Base-by-base conservation (phyloP, 2,888 invertebrate species). In the Pristionchus maxplancki region DNA sequence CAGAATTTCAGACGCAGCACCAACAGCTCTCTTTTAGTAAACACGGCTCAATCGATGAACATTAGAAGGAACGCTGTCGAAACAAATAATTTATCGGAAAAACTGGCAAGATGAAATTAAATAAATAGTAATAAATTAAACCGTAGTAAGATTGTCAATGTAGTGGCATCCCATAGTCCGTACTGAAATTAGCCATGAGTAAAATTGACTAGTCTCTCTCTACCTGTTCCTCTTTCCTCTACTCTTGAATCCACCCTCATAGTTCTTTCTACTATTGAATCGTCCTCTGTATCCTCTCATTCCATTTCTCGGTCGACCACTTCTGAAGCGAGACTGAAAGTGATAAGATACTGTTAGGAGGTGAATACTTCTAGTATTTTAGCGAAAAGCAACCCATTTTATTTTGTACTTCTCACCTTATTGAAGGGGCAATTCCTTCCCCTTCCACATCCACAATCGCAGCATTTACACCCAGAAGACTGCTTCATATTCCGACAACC, bases 391-490 rank as follows among this genome's bases (percentile, higher is more conserved):
- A n/a, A 71, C 37, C 44, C 44, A 37, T 28, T 44, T 37, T 34
- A 6, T 37, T 71, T 17, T 8, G 2, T 71, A 1, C n/a, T 24
- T 74, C 24, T 44, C 20, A 78, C 78, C 78, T 78, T 78, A 28
- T 78, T 78, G 78, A 78, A 78, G n/a, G 78, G 78, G n/a, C 78
- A 78, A 40, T 78, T 78, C 28, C 40, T 44, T 44, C 78, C 78
- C 17, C 78, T 40, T 44, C 78, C 78, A 78, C 78, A 78, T 78
- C 78, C 78, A 48, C 78, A 78, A 48, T 78, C 78, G 28, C 78
- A 48, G 11, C 44, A 48, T n/a, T 40, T 78, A 13, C 44, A 58
- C 1, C n/a, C 58, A 58, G 58, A 58, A 1, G 58, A 58, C 9
- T 58, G 20, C 2, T 58, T 58, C 58, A 58, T 3, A 58, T 58